Evolutionary conservation across 2,113 vertebrate species (phyloP), one percentile per base, ranked within the genome.

Genomic region (Lepus timidus): DNA sequence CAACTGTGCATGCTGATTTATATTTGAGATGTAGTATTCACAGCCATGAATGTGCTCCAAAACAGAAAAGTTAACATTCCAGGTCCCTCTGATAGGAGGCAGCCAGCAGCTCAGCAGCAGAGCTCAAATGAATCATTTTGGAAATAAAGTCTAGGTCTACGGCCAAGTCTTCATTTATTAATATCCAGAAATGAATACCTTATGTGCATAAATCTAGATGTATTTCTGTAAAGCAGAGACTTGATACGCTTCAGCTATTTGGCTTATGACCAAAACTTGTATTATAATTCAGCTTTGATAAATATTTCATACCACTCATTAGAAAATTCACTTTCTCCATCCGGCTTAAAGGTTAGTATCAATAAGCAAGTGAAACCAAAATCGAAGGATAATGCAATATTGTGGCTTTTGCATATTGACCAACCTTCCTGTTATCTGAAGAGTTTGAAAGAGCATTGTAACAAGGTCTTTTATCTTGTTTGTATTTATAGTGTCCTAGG

Each of bases 221-320:
- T 85, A 91, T 93, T 91, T 96, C 70, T 81, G 89, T 92, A 93
- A 84, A 85, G 85, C 27, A 55, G 61, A 83, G 71, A 87, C 23
- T 79, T 86, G 33, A 75, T 39, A 95, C 19, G 31, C 65, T 93
- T 97, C 88, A 64, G 71, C 29, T 75, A 52, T 85, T 86, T 95
- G 80, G 67, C 92, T 95, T 95, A 44, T 93, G 55, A 68, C 96
- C 95, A 95, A 85, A 95, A 71, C 10, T 71, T 91, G 65, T 87
- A n/a, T 85, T 94, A 96, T 91, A 84, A 97, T 96, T 88, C n/a
- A 93, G 84, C 67, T 96, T 85, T 96, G 71, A 95, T 94, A 96
- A 97, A 98, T 94, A 95, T 76, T 96, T 90, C 65, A 97, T 76
- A 73, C 79, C 64, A 52, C 62, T 87, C 94, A 85, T 61, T 71